phyloP scores from a whole-genome alignment of 2,797 vertebrate species.

The Miopithecus talapoin region DNA sequence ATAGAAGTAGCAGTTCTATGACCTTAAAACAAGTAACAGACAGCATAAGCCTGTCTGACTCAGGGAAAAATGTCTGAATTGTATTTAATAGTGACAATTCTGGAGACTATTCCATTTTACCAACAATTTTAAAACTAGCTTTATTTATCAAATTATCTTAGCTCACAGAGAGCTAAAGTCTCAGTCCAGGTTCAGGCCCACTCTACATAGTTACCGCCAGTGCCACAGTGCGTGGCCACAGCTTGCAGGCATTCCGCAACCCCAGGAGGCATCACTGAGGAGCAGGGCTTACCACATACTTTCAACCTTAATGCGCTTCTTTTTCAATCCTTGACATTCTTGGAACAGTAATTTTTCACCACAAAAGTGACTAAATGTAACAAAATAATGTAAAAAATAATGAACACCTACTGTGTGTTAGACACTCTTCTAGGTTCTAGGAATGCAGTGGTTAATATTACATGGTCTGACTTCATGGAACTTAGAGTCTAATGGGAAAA shows the following conservation, averaged over 20 bases:
- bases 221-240: too few relatives aligned
- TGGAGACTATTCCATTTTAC: too few relatives aligned
- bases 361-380: not conserved
- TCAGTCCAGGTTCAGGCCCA: too few relatives aligned
- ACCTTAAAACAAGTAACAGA: too few relatives aligned
- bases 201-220: too few relatives aligned
- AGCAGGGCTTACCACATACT: too few relatives aligned
- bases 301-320: not conserved
- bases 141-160: too few relatives aligned
- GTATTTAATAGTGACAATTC: too few relatives aligned
- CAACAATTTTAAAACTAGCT: too few relatives aligned
- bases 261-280: fast-evolving
- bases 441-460: not conserved
- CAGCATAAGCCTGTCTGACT: too few relatives aligned
- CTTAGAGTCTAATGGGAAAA: not conserved
- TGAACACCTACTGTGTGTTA: not conserved
- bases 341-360: not conserved
- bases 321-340: not conserved
- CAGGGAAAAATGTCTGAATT: too few relatives aligned
- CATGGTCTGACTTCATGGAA: not conserved
- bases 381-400: not conserved
- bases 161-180: not conserved
- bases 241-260: not conserved
- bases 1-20: too few relatives aligned
- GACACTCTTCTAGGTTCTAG: not conserved